Conservation (phyloP, 2,888 invertebrate species). For the Mechanitis messenoides region DNA sequence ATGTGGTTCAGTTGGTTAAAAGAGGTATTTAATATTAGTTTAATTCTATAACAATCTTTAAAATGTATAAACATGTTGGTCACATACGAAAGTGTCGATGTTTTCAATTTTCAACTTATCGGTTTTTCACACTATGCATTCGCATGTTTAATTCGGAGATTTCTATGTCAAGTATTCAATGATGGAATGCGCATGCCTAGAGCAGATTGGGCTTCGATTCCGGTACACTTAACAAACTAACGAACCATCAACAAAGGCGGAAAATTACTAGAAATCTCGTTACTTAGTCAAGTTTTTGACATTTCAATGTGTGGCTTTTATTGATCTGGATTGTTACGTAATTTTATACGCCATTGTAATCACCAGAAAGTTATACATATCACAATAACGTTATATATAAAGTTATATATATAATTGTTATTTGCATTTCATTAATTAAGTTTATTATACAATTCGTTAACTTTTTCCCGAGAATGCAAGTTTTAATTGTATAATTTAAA, state of each 20-base stretch:
- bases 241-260: conserved; percentile 56
- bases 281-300: conserved; percentile 58
- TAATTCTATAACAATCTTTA: neutral
- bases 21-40: conserved; percentile 63
- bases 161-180: conserved; percentile 1
- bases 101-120: neutral
- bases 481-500: too few relatives aligned
- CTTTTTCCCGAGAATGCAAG: too few relatives aligned
- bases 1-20: conserved; percentile 81
- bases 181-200: conserved; percentile 33
- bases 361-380: too few relatives aligned
- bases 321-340: conserved; percentile 45
- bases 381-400: too few relatives aligned
- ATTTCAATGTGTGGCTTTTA: conserved; percentile 52
- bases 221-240: conserved; percentile 72
- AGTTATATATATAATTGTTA: too few relatives aligned
- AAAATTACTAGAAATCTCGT: conserved; percentile 65
- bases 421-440: too few relatives aligned
- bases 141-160: neutral
- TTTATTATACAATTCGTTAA: too few relatives aligned
- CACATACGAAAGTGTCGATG: too few relatives aligned
- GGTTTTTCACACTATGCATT: neutral
- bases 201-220: conserved; percentile 59
- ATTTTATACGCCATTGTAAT: neutral
- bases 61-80: neutral